These are phyloP conservation scores for Gallinago paraguaiae DNA, from an alignment of 2,113 vertebrate species.

Conservation along the genomic window DNA sequence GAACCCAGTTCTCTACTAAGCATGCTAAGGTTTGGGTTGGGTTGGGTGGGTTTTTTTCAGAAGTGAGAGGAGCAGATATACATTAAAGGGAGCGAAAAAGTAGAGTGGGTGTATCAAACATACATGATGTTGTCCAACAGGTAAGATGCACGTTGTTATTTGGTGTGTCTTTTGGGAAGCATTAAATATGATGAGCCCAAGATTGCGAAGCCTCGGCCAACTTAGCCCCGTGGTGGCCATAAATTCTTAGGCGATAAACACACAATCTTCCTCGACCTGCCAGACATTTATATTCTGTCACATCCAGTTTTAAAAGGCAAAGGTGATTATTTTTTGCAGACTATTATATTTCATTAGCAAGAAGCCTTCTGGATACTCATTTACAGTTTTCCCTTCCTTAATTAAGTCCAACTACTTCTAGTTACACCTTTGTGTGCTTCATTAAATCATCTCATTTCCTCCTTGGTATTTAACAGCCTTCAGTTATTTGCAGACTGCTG, in stretches of 20 bases:
- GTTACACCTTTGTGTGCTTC: conserved; percentile 50
- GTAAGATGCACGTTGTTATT: neutral
- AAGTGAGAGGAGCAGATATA: neutral
- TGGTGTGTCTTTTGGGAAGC: neutral
- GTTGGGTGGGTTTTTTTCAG: neutral
- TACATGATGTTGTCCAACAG: neutral
- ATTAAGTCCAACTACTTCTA: conserved; percentile 52
- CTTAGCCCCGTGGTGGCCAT: neutral
- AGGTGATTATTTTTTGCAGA: conserved; percentile 35
- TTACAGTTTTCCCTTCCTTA: conserved; percentile 36
- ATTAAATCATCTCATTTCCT: conserved; percentile 58
- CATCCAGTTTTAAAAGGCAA: neutral
- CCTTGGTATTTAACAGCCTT: conserved; percentile 40
- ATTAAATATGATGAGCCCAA: neutral
- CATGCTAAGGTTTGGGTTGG: neutral
- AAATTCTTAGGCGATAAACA: neutral
- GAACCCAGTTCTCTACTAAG: neutral
- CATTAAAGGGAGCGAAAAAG: neutral
- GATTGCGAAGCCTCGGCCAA: neutral
- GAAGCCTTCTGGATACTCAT: conserved; percentile 31
- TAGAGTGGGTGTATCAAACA: neutral
- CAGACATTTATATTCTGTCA: neutral
- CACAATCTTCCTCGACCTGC: neutral
- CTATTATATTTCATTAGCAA: conserved; percentile 17
- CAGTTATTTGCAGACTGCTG: conserved; percentile 32